phyloP scores from a whole-genome alignment of 2,113 vertebrate genomes.

The Seriola dumerili region DNA sequence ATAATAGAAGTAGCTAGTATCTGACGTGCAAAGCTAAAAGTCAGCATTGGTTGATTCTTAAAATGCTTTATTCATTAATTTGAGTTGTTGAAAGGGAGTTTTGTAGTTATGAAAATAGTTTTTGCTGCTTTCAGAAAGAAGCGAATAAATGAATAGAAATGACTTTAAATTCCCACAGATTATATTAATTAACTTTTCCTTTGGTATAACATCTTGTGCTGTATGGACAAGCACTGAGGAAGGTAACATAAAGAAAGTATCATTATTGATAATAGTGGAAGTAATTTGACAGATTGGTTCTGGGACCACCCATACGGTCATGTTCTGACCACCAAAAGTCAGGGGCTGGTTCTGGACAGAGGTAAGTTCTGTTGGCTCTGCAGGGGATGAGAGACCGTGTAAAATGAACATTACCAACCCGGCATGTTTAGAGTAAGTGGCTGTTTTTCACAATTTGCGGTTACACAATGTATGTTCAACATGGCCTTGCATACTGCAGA shows the following conservation, averaged over 20 bases:
- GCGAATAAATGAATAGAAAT: neutral
- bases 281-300: neutral
- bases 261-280: neutral
- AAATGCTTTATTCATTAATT: too few species aligned
- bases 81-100: neutral
- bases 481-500: conserved; percentile 23
- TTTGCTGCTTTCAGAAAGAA: neutral
- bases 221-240: neutral
- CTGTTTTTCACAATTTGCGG: neutral
- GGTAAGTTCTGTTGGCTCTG: neutral
- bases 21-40: too few species aligned
- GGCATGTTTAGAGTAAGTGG: neutral
- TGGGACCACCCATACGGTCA: neutral
- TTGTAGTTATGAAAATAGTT: neutral
- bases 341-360: neutral
- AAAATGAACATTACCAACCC: neutral
- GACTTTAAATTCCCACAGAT: neutral
- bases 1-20: neutral
- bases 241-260: neutral
- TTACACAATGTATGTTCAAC: neutral
- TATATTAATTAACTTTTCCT: neutral
- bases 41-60: too few species aligned
- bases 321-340: neutral
- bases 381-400: neutral
- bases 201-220: neutral